Conservation (phyloP, 2,888 invertebrate genomes). For the Temnothorax unifasciatus region DNA sequence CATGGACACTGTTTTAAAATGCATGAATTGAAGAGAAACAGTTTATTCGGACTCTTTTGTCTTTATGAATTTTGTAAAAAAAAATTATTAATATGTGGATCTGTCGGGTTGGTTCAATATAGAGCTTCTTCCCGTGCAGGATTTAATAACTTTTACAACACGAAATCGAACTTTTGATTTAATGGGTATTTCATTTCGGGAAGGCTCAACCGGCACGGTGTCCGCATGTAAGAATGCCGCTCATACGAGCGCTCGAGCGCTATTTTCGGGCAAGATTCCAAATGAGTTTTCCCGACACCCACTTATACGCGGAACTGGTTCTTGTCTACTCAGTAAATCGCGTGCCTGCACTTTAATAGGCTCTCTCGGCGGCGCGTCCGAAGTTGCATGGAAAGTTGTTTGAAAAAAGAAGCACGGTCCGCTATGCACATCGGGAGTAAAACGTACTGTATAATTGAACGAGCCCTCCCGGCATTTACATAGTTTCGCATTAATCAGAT, state of each 20-base stretch:
- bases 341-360: constrained; percentile 74
- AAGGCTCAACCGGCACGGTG: constrained; percentile 7
- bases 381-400: constrained; percentile 73
- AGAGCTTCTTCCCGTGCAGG: background rate
- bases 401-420: constrained; percentile 66
- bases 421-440: constrained; percentile 49
- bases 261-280: constrained; percentile 74
- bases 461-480: constrained; percentile 64
- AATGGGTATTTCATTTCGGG: background rate
- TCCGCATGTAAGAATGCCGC: constrained; percentile 27
- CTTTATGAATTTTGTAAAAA: background rate
- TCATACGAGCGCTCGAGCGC: background rate
- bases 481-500: constrained; percentile 74
- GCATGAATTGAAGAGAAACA: background rate
- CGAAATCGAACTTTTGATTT: background rate
- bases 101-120: background rate
- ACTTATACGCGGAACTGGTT: constrained; percentile 72
- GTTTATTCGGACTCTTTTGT: background rate
- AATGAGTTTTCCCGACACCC: constrained; percentile 70
- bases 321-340: constrained; percentile 72
- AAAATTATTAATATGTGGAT: background rate
- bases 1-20: background rate
- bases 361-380: constrained; percentile 62
- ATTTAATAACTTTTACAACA: background rate
- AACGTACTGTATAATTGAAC: constrained; percentile 66